Evolutionary conservation across 2,888 invertebrate species (phyloP), one percentile per base, ranked within the genome.

Genomic region (Temnothorax rugatulus): DNA sequence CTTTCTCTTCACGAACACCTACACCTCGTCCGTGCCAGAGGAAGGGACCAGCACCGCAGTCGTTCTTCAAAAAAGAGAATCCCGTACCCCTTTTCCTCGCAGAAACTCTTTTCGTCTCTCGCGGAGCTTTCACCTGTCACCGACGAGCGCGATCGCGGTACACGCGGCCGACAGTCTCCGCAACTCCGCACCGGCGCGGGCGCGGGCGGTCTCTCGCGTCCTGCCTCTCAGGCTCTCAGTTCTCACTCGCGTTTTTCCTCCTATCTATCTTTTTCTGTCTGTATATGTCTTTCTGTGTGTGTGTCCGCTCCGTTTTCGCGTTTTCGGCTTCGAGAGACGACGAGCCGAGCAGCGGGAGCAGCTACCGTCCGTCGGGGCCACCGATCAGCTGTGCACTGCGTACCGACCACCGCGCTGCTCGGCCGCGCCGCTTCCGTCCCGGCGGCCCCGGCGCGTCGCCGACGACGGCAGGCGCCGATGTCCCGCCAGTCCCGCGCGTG

Each of bases 301-400:
- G 29, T 29, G 29, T 47, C 4, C 15, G 47, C 47, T 15, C 44
- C 44, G 44, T 13, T 47, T 2, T 4, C 47, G 47, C 47, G 47
- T 15, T 15, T 15, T 47, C 47, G 4, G 4, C 47, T 11, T 47
- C 79, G 38, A 38, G 83, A 85, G 79, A 7, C 83, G 76, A 88
- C 89, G 88, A 87, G 83, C 87, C 47, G 77, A 88, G 83, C 91
- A 87, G 83, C 89, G 89, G 90, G 75, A 88, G 83, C 91, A 87
- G 83, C 89, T 90, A 91, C 91, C 92, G 90, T 92, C 92, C 92
- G 90, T 89, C 90, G 89, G 69, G 87, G 87, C 90, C 91, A 92
- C 93, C 89, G 93, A 93, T 93, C 93, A 93, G 93, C 93, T 93
- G 93, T 93, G 93, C 91, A 92, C 93, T 93, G 91, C 91, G 91